These are phyloP conservation scores for Antennarius striatus DNA, from an alignment of 2,113 vertebrate species.

Conservation along the genomic window DNA sequence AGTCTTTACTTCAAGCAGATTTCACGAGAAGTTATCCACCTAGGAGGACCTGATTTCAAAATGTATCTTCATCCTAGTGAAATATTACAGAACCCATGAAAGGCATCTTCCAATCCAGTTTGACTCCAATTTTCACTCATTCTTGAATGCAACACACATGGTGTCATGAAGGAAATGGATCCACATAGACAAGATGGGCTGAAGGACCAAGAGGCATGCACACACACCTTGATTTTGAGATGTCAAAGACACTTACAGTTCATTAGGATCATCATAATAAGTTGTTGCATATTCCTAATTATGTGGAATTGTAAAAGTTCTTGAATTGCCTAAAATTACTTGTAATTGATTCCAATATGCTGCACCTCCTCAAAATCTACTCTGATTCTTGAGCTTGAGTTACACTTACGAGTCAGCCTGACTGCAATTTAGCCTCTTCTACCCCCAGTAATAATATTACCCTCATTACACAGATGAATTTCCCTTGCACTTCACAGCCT, in stretches of 20 bases:
- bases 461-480: conserved; percentile 55
- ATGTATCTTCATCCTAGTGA: too few species aligned
- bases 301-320: conserved; percentile 10
- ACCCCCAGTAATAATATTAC: conserved; percentile 40
- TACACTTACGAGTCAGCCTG: conserved; percentile 18
- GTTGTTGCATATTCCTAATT: neutral
- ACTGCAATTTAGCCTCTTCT: conserved; percentile 29
- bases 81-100: too few species aligned
- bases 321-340: conserved; percentile 36
- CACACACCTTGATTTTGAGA: neutral
- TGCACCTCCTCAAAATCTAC: conserved; percentile 18
- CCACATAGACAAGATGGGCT: too few species aligned
- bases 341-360: conserved; percentile 38
- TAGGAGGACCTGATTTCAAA: too few species aligned
- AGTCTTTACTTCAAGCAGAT: too few species aligned
- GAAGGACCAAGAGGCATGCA: too few species aligned
- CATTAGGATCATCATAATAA: neutral
- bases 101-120: too few species aligned
- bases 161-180: too few species aligned
- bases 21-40: too few species aligned
- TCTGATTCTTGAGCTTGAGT: conserved; percentile 26
- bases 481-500: conserved; percentile 42
- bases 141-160: too few species aligned
- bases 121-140: too few species aligned
- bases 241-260: neutral